Percentiles rank a stretch among this genome's conserved stretches.
phyloP scores from a whole-genome alignment of 2,113 vertebrate genomes.

The Salvelinus sp. region DNA sequence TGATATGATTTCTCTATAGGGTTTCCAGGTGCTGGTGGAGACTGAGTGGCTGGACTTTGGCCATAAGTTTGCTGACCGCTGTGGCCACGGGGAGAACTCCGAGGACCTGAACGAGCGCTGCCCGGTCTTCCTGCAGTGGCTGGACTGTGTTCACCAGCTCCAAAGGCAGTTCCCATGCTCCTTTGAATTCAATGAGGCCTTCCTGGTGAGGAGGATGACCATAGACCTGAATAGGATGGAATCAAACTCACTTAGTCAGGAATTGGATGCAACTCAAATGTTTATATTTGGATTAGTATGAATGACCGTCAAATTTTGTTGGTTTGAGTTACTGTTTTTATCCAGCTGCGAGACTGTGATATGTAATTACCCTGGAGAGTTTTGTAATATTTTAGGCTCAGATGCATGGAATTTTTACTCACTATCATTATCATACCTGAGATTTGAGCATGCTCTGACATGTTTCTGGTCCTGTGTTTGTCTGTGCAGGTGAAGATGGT shows the following conservation, averaged over 20 bases:
- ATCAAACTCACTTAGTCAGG: not conserved
- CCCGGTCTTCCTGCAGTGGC: conserved; percentile 97
- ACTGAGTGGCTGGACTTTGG: conserved; percentile 97
- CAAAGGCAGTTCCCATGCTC: conserved; percentile 99
- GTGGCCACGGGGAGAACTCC: conserved; percentile 94
- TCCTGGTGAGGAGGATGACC: conserved; percentile 83
- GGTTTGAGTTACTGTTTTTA: not conserved
- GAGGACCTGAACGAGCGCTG: conserved; percentile 96
- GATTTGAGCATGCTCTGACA: conserved; percentile 23
- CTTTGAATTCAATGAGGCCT: conserved; percentile 98
- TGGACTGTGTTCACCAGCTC: conserved; percentile 98
- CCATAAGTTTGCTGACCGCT: conserved; percentile 97
- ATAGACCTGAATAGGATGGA: conserved; percentile 11
- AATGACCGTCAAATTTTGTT: not conserved
- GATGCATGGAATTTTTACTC: not conserved
- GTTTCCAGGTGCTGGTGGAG: conserved; percentile 97
- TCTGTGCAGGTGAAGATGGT: conserved; percentile 89
- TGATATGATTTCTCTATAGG: conserved; percentile 67
- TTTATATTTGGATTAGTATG: conserved; percentile 1
- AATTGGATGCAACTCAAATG: not conserved
- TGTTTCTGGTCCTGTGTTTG: conserved; percentile 12
- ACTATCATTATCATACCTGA: conserved; percentile 15
- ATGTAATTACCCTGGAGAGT: not conserved
- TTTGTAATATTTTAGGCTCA: too few relatives aligned
- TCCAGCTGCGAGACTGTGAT: not conserved